Evolutionary conservation across 2,113 vertebrate species (phyloP), one percentile per base, ranked within the genome.

Genomic region (Callionymus lyra): DNA sequence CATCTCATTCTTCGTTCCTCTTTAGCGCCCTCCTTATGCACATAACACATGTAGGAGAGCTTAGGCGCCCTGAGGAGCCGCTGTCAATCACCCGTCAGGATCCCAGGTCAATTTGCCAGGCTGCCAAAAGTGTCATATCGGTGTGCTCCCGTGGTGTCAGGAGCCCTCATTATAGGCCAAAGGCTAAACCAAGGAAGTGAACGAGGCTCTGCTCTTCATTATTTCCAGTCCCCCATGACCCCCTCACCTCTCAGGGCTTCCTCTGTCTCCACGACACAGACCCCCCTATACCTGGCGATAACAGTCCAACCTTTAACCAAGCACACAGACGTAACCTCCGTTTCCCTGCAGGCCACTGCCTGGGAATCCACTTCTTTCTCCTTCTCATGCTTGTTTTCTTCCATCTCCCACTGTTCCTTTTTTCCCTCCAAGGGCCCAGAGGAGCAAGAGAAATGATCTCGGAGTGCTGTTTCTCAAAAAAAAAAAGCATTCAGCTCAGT

Each of bases 111-210:
- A 82, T 82, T 83, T 79, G 73, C 76, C 66, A 67, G 54, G 55
- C 71, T 74, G 68, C 68, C 76, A 74, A 77, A 81, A 71, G 73
- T 77, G 74, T 79, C 66, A 53, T 73, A 63, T 74, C 63, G 56
- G 56, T 72, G 70, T 56, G 59, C 65, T 70, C 66, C 72, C 21
- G 46, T 12, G 35, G 62, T 68, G 80, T 78, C 76, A 74, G 63
- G 72, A 74, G 60, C 65, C 64, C 72, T 83, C 76, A 82, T 85
- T 82, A 82, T 34, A 62, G 83, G 80, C 69, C 76, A 82, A 80
- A 84, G 81, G 81, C 73, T 82, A 83, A 85, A 83, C 80, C 70
- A 79, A 83, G 80, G 76, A 74, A 82, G 68, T 74, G 63, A 63
- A 68, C 46, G 44, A 70, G 66, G 59, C 72, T 70, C 76, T 70